Conservation (phyloP, 2,797 vertebrate genomes). For the Poecile montanus region DNA sequence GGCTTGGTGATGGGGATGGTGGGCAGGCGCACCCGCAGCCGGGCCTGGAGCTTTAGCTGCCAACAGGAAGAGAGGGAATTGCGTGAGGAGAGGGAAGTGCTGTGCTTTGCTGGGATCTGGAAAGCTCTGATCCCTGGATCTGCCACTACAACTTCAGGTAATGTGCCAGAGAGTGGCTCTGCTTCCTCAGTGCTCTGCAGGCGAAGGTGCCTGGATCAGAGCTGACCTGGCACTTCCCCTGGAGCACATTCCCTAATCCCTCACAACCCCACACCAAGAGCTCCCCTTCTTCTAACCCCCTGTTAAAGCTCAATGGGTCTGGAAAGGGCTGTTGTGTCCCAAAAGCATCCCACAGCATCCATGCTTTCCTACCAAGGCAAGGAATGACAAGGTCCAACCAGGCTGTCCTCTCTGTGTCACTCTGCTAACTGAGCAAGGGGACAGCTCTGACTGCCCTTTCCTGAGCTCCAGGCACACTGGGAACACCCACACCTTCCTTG, state of each 20-base stretch:
- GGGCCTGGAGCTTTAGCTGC: constrained; percentile 78
- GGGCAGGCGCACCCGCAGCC: constrained; percentile 79
- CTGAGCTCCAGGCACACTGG: fast-evolving
- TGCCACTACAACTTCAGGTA: fast-evolving
- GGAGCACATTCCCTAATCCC: fast-evolving
- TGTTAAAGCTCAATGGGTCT: not conserved
- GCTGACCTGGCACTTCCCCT: not conserved
- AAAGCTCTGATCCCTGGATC: not conserved
- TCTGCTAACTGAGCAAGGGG: fast-evolving
- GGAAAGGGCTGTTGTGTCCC: not conserved
- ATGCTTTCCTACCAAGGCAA: not conserved
- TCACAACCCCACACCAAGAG: not conserved
- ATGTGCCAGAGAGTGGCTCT: not conserved
- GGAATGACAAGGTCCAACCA: not conserved
- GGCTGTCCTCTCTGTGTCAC: not conserved
- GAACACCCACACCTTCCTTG: not conserved
- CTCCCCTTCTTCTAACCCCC: not conserved
- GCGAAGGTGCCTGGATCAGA: fast-evolving
- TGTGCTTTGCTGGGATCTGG: fast-evolving
- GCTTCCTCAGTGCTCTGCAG: not conserved
- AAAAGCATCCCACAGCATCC: not conserved
- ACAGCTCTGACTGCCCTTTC: not conserved
- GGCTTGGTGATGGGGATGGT: constrained; percentile 84
- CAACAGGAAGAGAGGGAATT: not conserved
- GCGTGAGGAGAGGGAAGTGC: not conserved